These are phyloP conservation scores for Dermatophagoides farinae DNA, from an alignment of 1,140 invertebrate species.

Conservation along the genomic window DNA sequence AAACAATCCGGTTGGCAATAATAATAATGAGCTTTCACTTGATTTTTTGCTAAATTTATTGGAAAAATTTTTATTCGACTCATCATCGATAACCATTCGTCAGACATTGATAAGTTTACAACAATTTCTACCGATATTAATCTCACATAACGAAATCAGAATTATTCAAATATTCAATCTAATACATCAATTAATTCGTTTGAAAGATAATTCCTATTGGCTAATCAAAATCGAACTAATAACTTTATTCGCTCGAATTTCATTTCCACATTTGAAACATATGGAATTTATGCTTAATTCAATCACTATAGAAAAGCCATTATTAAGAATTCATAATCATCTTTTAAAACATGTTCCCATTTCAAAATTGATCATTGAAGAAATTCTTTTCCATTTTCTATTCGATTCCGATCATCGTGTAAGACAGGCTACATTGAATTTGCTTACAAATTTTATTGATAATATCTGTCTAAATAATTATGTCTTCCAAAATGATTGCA, in stretches of 20 bases:
- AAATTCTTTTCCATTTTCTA: conserved; percentile 39
- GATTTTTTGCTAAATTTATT: background rate
- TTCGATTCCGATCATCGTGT: conserved; percentile 56
- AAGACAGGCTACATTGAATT: conserved; percentile 41
- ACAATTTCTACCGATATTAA: conserved; percentile 36
- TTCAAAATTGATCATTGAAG: conserved; percentile 25
- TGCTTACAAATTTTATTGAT: conserved; percentile 42
- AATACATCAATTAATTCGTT: conserved; percentile 38
- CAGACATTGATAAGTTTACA: conserved; percentile 24
- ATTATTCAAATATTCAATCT: conserved; percentile 27
- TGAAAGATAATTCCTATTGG: conserved; percentile 60
- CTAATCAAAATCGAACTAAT: conserved; percentile 50
- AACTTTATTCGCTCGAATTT: conserved; percentile 37
- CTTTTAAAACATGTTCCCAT: conserved; percentile 14
- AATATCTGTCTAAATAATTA: background rate
- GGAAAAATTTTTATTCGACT: background rate
- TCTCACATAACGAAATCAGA: conserved; percentile 28
- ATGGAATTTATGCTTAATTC: conserved; percentile 20
- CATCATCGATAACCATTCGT: conserved; percentile 26
- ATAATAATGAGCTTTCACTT: background rate
- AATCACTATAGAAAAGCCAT: background rate
- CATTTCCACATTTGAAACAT: conserved; percentile 29
- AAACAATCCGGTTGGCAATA: background rate
- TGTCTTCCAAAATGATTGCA: background rate
- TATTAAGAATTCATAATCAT: background rate